Base-by-base conservation (phyloP, 2,888 invertebrate genomes). In the Phymatocera aterrima region DNA sequence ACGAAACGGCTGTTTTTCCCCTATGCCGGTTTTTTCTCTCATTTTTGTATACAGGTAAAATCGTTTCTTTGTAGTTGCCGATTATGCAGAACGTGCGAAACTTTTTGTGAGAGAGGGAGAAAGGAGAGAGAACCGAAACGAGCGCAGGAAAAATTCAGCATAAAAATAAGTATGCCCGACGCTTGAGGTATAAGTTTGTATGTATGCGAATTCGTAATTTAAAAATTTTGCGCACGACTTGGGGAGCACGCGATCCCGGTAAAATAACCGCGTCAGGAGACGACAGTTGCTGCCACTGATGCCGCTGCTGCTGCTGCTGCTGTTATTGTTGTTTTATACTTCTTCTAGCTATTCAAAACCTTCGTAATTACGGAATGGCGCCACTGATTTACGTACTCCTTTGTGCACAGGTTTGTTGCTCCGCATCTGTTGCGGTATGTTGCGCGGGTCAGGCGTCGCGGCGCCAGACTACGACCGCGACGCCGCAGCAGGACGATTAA, bases 381-480 rank as follows among this genome's bases (percentile, higher is more conserved):
- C 60, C 75, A 60, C 54, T 75, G 60, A 75, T 75, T 75, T 75
- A 75, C 37, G 57, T 75, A 75, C 40, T 57, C 54, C 75, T 60
- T 60, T 54, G 60, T 75, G 75, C 54, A 21, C 54, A 57, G 75
- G 57, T 75, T 75, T 40, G 75, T 75, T 57, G 24, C 79, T 81
- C 84, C 85, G 81, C 84, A 83, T 84, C 82, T 81, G 85, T 82
- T 83, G 80, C 82, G 83, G 82, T 78, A 80, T 83, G 82, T 86
- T 84, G 86, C 85, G 85, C 83, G 81, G 84, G 85, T 85, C 85
- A 82, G 85, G 86, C 87, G 84, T 86, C 86, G 81, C 85, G 86
- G 85, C 86, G 87, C 86, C 86, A 84, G 83, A 83, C 84, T 81
- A 79, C 80, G 57, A 78, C n/a, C n/a, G n/a, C 65, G 80, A 77